Evolutionary conservation across 2,797 vertebrate genomes (phyloP).

Genomic region (Staurois parvus): DNA sequence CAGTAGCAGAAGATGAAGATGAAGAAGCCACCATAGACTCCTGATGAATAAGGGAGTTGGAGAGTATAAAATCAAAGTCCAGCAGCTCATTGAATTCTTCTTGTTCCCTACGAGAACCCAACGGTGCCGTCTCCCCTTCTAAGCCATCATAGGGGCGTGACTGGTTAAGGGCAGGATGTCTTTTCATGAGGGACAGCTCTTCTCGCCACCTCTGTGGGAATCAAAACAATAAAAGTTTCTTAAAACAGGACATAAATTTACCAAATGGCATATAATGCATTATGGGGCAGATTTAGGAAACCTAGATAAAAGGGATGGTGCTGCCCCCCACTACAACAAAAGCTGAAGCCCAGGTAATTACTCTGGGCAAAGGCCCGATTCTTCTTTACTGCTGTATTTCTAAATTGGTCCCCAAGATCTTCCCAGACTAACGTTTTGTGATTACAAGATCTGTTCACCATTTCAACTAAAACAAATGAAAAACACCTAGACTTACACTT

Average conservation of each 20-base stretch:
- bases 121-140: constrained; percentile 73
- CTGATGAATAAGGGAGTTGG: constrained; percentile 90
- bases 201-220: constrained; percentile 91
- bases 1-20: constrained; percentile 77
- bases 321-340: no score
- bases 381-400: no score
- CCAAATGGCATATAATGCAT: neutral
- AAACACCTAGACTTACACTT: no score
- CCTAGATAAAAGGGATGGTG: neutral
- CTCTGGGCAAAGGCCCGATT: no score
- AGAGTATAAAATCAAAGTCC: constrained; percentile 97
- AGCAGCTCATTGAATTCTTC: constrained; percentile 90
- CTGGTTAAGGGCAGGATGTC: constrained; percentile 76
- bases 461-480: no score
- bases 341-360: no score
- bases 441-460: no score
- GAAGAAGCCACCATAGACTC: constrained; percentile 78
- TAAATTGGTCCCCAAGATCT: no score
- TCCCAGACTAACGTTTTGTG: no score
- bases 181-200: constrained; percentile 90
- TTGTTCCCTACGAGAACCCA: constrained; percentile 84
- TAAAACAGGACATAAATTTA: neutral
- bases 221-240: neutral
- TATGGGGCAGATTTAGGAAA: neutral
- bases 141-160: constrained; percentile 77